Base-by-base conservation (phyloP, 2,888 invertebrate genomes). In the Drosophila atroscutellata region DNA sequence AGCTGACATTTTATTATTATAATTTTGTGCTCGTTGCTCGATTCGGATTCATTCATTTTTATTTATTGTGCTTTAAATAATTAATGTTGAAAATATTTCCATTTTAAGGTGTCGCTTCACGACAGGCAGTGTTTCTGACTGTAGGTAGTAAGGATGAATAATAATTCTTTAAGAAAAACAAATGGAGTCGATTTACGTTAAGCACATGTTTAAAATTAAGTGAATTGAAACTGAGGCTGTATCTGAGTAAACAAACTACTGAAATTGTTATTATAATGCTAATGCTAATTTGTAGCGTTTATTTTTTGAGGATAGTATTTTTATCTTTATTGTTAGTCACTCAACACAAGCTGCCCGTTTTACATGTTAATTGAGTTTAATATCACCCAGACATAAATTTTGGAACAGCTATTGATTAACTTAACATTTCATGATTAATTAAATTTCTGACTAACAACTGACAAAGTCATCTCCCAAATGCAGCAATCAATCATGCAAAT, bases 1-100 rank as follows among this genome's bases (percentile, higher is more conserved):
- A 51, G 65, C 72, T 83, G 86, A 83, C 75, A 81, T 69, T 86
- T 81, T 86, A 1, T 37, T 81, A 86, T 86, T 88, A 72, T 77
- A 67, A 77, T 88, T 78, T 80, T 74, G 56, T n/a, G 77, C 70
- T 72, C 72, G 66, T 78, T 82, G 64, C 63, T 56, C 72, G 71
- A 60, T 77, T 72, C 58, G 45, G 28, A 58, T 66, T 58, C 45
- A 52, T 45, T 57, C 26, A 39, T 57, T 65, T 64, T 55, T 37
- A 80, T 74, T 78, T 80, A 73, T 78, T 67, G 52, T 50, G 61
- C 76, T 64, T 78, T 71, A 79, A 84, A 87, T 84, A 85, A 85
- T 87, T 79, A 72, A 66, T 60, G 24, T 28, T 67, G 54, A 55
- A 60, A 63, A 64, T 77, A 65, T 67, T 69, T 70, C 50, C 56